A percentile compares a stretch with the other conserved stretches of the same genome.
Evolutionary conservation across 2,888 invertebrate species (phyloP).

Genomic region (Anarsia innoxiella): DNA sequence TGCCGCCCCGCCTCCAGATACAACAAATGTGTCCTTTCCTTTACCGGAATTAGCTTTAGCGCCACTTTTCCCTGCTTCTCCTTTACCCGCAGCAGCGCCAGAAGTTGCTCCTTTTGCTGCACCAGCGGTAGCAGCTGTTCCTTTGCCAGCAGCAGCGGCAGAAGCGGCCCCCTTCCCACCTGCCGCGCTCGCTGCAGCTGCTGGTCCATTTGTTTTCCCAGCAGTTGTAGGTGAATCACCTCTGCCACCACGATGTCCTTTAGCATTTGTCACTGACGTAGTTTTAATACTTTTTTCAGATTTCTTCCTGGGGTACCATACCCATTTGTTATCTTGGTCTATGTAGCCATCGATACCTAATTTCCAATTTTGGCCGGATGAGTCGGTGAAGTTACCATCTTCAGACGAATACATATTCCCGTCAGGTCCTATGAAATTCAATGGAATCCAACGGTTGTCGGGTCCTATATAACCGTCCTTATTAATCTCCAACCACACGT

Average conservation of each 20-base stretch:
- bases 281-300: constrained; percentile 32
- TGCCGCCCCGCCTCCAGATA: too few relatives aligned
- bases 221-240: too few relatives aligned
- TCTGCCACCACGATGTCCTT: constrained; percentile 26
- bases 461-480: constrained; percentile 64
- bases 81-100: background rate
- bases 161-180: constrained; percentile 14
- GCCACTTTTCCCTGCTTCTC: too few relatives aligned
- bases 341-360: constrained; percentile 63
- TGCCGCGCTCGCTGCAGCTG: constrained; percentile 6
- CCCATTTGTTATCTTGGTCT: constrained; percentile 60
- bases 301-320: constrained; percentile 40
- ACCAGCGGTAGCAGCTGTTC: background rate
- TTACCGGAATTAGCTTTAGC: too few relatives aligned
- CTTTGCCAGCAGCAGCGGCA: background rate
- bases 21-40: constrained; percentile 22
- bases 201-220: constrained; percentile 18
- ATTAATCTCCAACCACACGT: constrained; percentile 57
- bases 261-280: constrained; percentile 22
- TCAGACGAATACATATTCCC: constrained; percentile 56
- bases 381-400: constrained; percentile 53
- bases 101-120: background rate
- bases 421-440: constrained; percentile 60
- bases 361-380: constrained; percentile 33
- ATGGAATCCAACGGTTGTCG: constrained; percentile 61